A percentile compares a stretch with the other conserved stretches of the same genome.
Evolutionary conservation across 2,113 vertebrate genomes (phyloP).

Genomic region (Pedetes capensis): DNA sequence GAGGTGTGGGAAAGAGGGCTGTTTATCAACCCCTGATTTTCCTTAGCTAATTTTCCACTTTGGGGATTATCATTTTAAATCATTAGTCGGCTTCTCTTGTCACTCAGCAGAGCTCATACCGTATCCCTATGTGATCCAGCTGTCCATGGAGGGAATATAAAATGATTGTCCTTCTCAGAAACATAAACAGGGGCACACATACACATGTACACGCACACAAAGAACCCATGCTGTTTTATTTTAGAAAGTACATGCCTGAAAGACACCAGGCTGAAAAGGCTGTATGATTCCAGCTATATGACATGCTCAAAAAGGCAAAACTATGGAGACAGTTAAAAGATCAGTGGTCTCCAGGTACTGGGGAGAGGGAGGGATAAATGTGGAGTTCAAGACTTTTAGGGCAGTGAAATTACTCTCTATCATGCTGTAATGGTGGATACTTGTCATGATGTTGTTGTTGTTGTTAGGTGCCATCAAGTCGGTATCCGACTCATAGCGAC

Average conservation of each 20-base stretch:
- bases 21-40: constrained; percentile 17
- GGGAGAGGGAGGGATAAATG: not conserved
- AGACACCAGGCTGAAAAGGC: not conserved
- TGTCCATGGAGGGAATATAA: not conserved
- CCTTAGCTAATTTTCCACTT: constrained; percentile 58
- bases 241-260: not conserved
- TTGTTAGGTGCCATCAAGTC: too few species aligned
- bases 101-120: constrained; percentile 23
- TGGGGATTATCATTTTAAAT: constrained; percentile 52
- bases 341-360: not conserved
- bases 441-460: too few species aligned
- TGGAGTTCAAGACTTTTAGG: not conserved
- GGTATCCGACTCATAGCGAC: too few species aligned
- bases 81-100: not conserved
- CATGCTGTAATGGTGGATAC: not conserved
- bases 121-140: not conserved
- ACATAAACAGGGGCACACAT: not conserved
- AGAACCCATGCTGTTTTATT: constrained; percentile 19
- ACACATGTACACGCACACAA: not conserved
- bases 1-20: not conserved
- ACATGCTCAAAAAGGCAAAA: not conserved
- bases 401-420: not conserved
- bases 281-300: not conserved
- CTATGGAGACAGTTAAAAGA: not conserved
- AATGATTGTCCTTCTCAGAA: not conserved